Evolutionary conservation across 37 sponge, comb jelly and placozoan genomes (phyloP).

Genomic region (Ephydatia muelleri): DNA sequence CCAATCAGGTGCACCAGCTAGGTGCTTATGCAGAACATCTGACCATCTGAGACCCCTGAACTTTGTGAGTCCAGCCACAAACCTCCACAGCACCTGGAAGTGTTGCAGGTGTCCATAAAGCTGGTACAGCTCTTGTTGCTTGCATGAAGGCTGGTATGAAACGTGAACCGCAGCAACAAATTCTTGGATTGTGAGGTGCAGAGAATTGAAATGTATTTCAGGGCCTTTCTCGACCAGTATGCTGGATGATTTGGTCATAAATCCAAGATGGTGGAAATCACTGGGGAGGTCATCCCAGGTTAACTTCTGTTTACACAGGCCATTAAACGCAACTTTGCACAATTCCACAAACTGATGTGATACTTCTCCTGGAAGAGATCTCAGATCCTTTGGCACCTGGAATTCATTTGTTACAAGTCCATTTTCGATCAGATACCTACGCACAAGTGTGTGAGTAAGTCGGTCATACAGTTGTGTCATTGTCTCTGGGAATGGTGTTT

Average conservation of each 20-base stretch:
- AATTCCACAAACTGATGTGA: neutral
- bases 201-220: neutral
- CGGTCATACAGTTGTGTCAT: neutral
- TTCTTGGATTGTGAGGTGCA: slow-evolving; percentile 22
- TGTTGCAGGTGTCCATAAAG: too few relatives aligned
- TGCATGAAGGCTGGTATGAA: neutral
- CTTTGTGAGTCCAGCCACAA: slow-evolving; percentile 25
- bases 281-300: slow-evolving; percentile 5
- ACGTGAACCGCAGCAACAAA: slow-evolving; percentile 7
- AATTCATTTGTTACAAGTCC: neutral
- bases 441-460: neutral
- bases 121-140: neutral
- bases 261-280: slow-evolving; percentile 15
- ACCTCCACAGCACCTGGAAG: slow-evolving; percentile 5
- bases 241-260: slow-evolving; percentile 10
- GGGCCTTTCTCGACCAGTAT: neutral
- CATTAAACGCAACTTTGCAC: slow-evolving; percentile 12
- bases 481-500: neutral
- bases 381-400: neutral
- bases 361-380: neutral
- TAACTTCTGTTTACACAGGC: slow-evolving; percentile 8
- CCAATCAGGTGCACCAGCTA: neutral
- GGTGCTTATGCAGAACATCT: neutral
- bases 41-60: neutral
- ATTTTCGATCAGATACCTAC: neutral